Evolutionary conservation across 92 coral and sea anemone species (phyloP), one percentile per base, ranked within the genome.

Genomic region (Scolanthus callimorphus): DNA sequence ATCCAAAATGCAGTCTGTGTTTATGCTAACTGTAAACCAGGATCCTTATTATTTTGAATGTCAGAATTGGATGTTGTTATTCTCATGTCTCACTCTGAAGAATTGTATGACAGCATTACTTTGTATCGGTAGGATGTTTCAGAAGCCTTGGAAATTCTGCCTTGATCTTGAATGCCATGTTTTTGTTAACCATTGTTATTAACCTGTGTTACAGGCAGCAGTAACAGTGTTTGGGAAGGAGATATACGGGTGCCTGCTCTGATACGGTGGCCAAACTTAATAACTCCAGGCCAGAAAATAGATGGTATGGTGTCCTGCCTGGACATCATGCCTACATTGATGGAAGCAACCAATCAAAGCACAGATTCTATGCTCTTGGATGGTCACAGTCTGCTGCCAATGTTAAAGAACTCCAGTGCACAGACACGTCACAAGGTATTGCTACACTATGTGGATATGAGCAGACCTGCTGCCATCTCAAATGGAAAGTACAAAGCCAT

Each of bases 391-490:
- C 49, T 90, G 67, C 25, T 78, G 46, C 84, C 90, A 27, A 22
- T 90, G 38, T 39, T 79, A 0, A 67, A 48, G 38, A 55, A 50
- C 12, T 44, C 69, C 39, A 63, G 74, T 65, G 52, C 20, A 15
- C 78, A 67, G 17, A 62, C 88, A n/a, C 81, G 66, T 49, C 97
- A 86, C 67, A 41, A 76, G 17, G 47, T 63, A 27, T 61, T 86
- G 11, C 86, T 78, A 51, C 97, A 90, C 59, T 90, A 90, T 39
- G 29, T 75, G 11, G 97, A 90, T 62, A 64, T 86, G 8, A 78
- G 83, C 20, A 76, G 66, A 66, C 97, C 97, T 20, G 73, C 97
- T 2, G 97, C 88, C 38, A 43, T 90, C 15, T 66, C 97, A 25
- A 50, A 67, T 57, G 79, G 84, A 0, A 47, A 78, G 29, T 90